Evolutionary conservation across 2,113 vertebrate genomes (phyloP).

Genomic region (Willisornis vidua): DNA sequence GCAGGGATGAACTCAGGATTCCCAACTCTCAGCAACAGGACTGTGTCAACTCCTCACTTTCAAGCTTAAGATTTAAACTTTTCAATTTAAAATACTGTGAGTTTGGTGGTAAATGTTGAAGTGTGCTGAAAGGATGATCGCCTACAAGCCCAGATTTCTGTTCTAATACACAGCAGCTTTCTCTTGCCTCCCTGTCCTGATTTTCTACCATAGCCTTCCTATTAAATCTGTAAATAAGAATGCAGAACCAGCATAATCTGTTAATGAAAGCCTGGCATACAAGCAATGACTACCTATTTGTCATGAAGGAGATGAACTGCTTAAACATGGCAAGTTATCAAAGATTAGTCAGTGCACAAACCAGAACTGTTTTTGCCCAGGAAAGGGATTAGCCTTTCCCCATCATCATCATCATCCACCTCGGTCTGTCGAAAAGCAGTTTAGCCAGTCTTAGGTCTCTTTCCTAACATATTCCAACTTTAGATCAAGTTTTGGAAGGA

Average conservation of each 20-base stretch:
- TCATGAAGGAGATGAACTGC: constrained; percentile 25
- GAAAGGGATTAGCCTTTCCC: constrained; percentile 27
- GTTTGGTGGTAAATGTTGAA: not conserved
- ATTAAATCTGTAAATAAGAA: not conserved
- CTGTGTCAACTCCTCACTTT: not conserved
- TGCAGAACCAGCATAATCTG: constrained; percentile 15
- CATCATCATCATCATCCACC: not conserved
- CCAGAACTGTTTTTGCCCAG: not conserved
- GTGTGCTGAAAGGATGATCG: not conserved
- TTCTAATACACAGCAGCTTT: not conserved
- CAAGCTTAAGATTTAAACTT: not conserved
- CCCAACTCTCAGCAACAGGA: not conserved
- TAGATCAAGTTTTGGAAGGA: not conserved
- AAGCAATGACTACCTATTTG: not conserved
- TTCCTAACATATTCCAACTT: not conserved
- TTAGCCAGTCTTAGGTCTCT: not conserved
- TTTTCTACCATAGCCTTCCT: not conserved
- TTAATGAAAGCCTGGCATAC: not conserved
- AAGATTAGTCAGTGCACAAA: constrained; percentile 38
- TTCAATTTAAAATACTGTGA: not conserved
- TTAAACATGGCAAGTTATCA: constrained; percentile 15
- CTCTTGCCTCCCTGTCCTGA: not conserved
- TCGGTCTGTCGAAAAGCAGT: not conserved
- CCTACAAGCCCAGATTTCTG: not conserved
- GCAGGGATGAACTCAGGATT: not conserved